Conservation (phyloP, 2,888 invertebrate genomes). For the Cosmia pyralina region DNA sequence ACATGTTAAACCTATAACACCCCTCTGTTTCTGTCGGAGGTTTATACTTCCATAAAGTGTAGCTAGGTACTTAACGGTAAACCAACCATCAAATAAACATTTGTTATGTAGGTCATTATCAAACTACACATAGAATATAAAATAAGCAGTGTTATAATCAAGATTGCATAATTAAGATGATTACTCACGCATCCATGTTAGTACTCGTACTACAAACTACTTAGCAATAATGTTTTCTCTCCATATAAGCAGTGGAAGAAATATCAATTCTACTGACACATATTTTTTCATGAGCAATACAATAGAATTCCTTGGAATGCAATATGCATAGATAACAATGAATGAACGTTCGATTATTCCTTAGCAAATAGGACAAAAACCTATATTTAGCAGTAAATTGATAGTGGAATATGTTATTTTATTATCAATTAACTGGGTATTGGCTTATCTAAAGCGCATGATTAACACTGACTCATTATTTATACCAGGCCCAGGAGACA, state of each 20-base stretch:
- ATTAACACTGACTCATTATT: constrained; percentile 72
- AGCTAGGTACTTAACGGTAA: not conserved
- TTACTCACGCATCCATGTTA: constrained; percentile 30
- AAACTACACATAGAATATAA: constrained; percentile 38
- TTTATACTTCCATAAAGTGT: not conserved
- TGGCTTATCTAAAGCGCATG: constrained; percentile 68
- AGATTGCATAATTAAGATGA: constrained; percentile 48
- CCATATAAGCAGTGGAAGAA: constrained; percentile 28
- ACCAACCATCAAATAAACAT: constrained; percentile 16
- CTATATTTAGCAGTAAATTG: constrained; percentile 45
- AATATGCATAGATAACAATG: constrained; percentile 17
- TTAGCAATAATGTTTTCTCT: constrained; percentile 33
- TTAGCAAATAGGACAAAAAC: constrained; percentile 40
- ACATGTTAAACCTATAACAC: no score
- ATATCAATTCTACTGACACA: constrained; percentile 19
- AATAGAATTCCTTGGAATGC: constrained; percentile 5
- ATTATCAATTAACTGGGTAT: constrained; percentile 65
- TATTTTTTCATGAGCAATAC: constrained; percentile 13
- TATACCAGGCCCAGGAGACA: constrained; percentile 45
- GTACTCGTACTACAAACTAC: constrained; percentile 27
- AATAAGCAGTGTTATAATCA: constrained; percentile 45
- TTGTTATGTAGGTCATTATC: constrained; percentile 51
- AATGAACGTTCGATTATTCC: constrained; percentile 32
- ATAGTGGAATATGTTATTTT: constrained; percentile 43
- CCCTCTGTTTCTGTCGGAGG: no score